Conservation (phyloP, 1,140 invertebrate species). For the Amphibalanus amphitrite region DNA sequence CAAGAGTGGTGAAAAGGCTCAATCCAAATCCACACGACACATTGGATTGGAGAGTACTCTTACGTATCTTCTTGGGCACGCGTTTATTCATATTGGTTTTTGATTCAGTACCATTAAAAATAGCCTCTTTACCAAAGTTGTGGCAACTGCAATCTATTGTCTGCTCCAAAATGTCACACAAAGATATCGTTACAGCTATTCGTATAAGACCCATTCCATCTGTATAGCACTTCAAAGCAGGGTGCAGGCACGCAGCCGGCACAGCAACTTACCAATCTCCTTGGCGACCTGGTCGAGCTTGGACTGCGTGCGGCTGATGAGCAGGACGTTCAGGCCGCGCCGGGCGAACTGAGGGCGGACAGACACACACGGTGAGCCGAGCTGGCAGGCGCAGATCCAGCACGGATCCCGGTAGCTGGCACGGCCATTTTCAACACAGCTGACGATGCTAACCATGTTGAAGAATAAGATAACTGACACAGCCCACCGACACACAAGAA, state of each 20-base stretch:
- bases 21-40: conserved; percentile 5
- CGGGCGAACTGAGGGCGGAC: conserved; percentile 46
- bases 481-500: too few relatives aligned
- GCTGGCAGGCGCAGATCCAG: too few relatives aligned
- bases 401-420: too few relatives aligned
- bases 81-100: background rate
- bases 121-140: background rate
- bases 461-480: too few relatives aligned
- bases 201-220: too few relatives aligned
- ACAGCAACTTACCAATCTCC: conserved; percentile 66
- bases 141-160: too few relatives aligned
- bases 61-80: background rate
- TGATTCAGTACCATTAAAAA: background rate
- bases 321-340: conserved; percentile 62
- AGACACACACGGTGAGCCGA: conserved; percentile 16
- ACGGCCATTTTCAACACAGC: too few relatives aligned
- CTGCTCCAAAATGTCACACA: too few relatives aligned
- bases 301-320: conserved; percentile 64
- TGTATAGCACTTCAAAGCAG: too few relatives aligned
- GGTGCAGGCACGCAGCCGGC: too few relatives aligned
- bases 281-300: conserved; percentile 64
- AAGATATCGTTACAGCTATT: too few relatives aligned
- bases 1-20: conserved; percentile 15
- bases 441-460: too few relatives aligned
- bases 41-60: background rate